phyloP scores from a whole-genome alignment of 2,797 vertebrate genomes.

The Melanotaenia parkinsoni region DNA sequence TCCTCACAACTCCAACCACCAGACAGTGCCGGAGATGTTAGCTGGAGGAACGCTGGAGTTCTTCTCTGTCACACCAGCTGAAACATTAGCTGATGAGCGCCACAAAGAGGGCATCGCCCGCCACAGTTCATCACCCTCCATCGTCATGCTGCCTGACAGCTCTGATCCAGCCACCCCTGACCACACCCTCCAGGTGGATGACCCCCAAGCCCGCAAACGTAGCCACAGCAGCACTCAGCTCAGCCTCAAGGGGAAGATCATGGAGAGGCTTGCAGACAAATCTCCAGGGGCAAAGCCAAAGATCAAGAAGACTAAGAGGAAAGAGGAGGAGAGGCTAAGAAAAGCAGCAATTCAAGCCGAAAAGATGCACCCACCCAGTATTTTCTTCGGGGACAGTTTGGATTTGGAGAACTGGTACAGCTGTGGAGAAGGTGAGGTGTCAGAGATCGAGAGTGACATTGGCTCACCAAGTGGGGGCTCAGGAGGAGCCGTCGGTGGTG shows the following conservation, averaged over 20 bases:
- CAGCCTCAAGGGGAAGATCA: slow-evolving; percentile 92
- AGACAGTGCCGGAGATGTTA: slow-evolving; percentile 83
- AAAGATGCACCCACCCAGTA: slow-evolving; percentile 87
- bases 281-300: slow-evolving; percentile 96
- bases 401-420: slow-evolving; percentile 99
- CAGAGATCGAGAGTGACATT: slow-evolving; percentile 96
- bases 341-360: slow-evolving; percentile 89
- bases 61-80: slow-evolving; percentile 79
- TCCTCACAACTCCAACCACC: slow-evolving; percentile 68
- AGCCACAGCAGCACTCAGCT: slow-evolving; percentile 97
- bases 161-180: slow-evolving; percentile 74
- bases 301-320: slow-evolving; percentile 90
- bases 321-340: slow-evolving; percentile 86
- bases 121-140: slow-evolving; percentile 94
- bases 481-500: slow-evolving; percentile 30
- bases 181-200: slow-evolving; percentile 75
- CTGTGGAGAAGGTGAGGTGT: slow-evolving; percentile 98
- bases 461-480: slow-evolving; percentile 89
- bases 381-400: slow-evolving; percentile 98
- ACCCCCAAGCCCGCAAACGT: slow-evolving; percentile 87
- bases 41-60: slow-evolving; percentile 87
- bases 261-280: slow-evolving; percentile 91
- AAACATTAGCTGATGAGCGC: slow-evolving; percentile 61
- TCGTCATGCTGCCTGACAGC: slow-evolving; percentile 85
- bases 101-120: slow-evolving; percentile 84